Conservation (phyloP, 2,113 vertebrate genomes). For the Centropristis striata region DNA sequence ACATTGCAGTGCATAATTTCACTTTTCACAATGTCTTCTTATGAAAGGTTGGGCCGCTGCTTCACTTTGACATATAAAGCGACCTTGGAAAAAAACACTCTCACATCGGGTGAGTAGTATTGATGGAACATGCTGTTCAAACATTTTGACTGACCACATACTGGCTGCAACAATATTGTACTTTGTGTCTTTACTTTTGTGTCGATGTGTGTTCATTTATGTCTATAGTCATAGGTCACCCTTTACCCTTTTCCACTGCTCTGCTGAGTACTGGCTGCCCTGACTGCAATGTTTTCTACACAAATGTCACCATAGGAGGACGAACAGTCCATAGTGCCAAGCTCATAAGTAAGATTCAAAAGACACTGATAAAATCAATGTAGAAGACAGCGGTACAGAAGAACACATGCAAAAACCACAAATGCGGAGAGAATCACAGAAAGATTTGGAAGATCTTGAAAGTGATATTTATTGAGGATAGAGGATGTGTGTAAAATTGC, state of each 20-base stretch:
- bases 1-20: background rate
- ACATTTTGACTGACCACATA: background rate
- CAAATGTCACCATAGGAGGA: background rate
- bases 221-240: background rate
- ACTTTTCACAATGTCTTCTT: background rate
- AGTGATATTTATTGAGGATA: too few relatives aligned
- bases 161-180: background rate
- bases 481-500: too few relatives aligned
- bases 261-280: slow-evolving; percentile 52
- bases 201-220: slow-evolving; percentile 14
- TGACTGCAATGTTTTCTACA: slow-evolving; percentile 40
- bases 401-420: too few relatives aligned
- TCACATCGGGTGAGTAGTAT: slow-evolving; percentile 46
- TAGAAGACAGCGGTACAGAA: background rate
- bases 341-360: slow-evolving; percentile 68
- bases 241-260: fast-evolving
- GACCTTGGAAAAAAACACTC: slow-evolving; percentile 27
- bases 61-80: fast-evolving
- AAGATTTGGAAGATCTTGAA: too few relatives aligned
- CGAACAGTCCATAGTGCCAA: background rate
- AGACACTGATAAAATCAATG: slow-evolving; percentile 3
- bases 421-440: too few relatives aligned
- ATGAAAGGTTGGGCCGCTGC: slow-evolving; percentile 44
- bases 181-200: slow-evolving; percentile 16
- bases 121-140: background rate